Evolutionary conservation across 2,888 invertebrate species (phyloP), one percentile per base, ranked within the genome.

Genomic region (Dryobotodes eremita): DNA sequence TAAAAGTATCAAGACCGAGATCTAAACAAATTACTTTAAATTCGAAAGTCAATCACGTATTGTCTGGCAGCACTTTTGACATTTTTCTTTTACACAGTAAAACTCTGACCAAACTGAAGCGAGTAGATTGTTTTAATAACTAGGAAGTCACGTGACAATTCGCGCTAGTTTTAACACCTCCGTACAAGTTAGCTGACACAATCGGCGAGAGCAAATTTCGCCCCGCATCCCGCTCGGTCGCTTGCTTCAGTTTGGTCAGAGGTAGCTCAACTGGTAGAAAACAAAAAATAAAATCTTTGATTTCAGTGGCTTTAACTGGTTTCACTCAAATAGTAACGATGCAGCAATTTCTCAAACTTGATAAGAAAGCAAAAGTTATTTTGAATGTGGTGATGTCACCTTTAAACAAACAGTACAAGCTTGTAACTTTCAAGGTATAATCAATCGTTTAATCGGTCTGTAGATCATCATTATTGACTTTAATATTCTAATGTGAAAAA

Each of bases 341-440:
- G 79, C 89, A 95, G 57, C 90, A 95, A 17, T 97, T 97, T 79
- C 86, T 97, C 2, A 91, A 90, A 46, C 87, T 90, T 5, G 90
- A 97, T 83, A 97, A 97, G 84, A 81, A 72, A 53, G 74, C 17
- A 31, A 85, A 81, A 11, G 61, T 84, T 46, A 84, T 84, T 61
- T n/a, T 81, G 6, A 84, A 84, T 42, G 94, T 98, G 17, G 91
- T 95, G n/a, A 91, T 98, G 13, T 97, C 97, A 0, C 92, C 97
- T 0, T 92, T 97, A 46, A 94, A 94, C 57, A 92, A 95, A 1
- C 91, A 96, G 8, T 97, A 96, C 72, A 92, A 95, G 6, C 96
- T 97, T 64, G 96, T 97, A 82, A 97, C 98, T 0, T 98, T 97
- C 88, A 98, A 98, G 96, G 98, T 98, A 69, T 23, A 31, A 15